Base-by-base conservation (phyloP, 1,140 invertebrate species). In the Drosophila triauraria region DNA sequence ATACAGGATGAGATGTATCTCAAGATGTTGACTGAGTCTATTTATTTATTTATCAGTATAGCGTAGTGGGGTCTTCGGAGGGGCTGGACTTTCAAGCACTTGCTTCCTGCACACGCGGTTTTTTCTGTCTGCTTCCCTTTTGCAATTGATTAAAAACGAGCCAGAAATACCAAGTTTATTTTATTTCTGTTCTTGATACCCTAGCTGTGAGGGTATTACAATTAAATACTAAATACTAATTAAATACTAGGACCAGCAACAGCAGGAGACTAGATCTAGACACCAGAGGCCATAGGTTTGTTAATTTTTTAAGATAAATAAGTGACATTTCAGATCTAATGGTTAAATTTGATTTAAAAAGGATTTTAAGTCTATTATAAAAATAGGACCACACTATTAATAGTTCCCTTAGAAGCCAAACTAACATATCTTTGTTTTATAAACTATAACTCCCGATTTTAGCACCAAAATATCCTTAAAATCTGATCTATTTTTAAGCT, bases 141-240 rank as follows among this genome's bases (percentile, higher is more conserved):
- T 69, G 62, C 74, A 85, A 85, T 85, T 85, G 78, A 78, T 87
- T 87, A 74, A 85, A 86, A 77, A 58, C 69, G n/a, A 69, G 50
- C 5, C 12, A 54, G 3, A 35, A 20, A 35, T 35, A 32, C 10
- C 2, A 2, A 13, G 9, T 8, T 23, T 54, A 38, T n/a, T 54
- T 38, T 15, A 15, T 23, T 32, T 10, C 4, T 4, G 4, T 15
- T 17, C 1, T 4, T 32, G 10, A 51, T 50, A n/a, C 48, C 23
- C 46, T 48, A 8, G 13, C 46, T 25, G 20, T n/a, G 40, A 42
- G 40, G 4, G 4, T 42, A 42, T 42, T 15, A 6, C 5, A 42
- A n/a, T 12, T 12, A 23, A n/a, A n/a, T n/a, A n/a, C n/a, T n/a
- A n/a, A n/a, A n/a, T n/a, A n/a, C n/a, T n/a, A n/a, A n/a, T n/a